Evolutionary conservation across 1,140 invertebrate genomes (phyloP), one percentile per base, ranked within the genome.

Genomic region (Aricia agestis): DNA sequence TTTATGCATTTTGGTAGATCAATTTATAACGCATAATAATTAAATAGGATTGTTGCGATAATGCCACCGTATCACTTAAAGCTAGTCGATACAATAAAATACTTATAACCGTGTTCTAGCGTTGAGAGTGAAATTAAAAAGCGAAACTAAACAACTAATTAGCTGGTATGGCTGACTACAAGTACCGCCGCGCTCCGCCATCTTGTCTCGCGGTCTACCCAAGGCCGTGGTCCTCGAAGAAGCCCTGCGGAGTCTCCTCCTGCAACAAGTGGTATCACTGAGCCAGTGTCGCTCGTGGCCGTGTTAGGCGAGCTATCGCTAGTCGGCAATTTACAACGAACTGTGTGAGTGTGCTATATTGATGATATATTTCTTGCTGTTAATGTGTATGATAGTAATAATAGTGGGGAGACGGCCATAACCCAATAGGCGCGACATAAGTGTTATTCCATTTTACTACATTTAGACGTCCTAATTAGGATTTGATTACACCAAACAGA

Each of bases 201-300:
- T 52, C 45, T 15, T 52, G 61, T 99, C 84, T 98, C 98, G 78
- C 99, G 94, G 75, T 98, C 98, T 70, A 99, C 84, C 98, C 98
- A 78, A 99, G 94, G 75, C 98, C 98, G 89, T 99, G 98, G 93
- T 99, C 98, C 91, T 99, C 98, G 91, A 99, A 99, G 93, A 99
- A 98, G 84, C 98, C 98, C 93, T 99, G 98, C 66, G 98, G 98
- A 59, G 98, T 99, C 94, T 99, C 98, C 93, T 99, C 98, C 98
- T 99, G 93, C 86, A 96, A 97, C 92, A 93, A 92, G 93, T 92
- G 84, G 84, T 78, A 86, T 87, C 88, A 90, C 88, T 90, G 88
- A 90, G 88, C 88, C 83, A 85, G 78, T 81, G 80, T 79, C 84
- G 88, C 87, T 91, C 89, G 87, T 91, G 88, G 81, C 80, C 85